These are phyloP conservation scores for Montipora capricornis DNA, from an alignment of 64 coral and sea anemone species.

Conservation along the genomic window DNA sequence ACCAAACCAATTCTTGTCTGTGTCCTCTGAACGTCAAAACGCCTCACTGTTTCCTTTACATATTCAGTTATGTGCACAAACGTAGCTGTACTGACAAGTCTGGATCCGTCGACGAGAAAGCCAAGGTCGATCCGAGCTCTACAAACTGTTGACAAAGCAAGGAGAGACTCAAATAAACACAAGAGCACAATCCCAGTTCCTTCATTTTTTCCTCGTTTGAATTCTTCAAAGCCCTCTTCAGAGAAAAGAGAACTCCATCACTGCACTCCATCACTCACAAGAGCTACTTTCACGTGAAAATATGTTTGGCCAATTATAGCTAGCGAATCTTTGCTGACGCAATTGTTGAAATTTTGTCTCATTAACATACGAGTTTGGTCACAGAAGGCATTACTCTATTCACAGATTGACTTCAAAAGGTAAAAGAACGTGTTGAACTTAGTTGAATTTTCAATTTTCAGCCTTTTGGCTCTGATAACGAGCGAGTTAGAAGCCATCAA, in stretches of 20 bases:
- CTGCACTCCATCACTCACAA: too few species aligned
- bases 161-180: background rate
- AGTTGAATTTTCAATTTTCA: too few species aligned
- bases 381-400: too few species aligned
- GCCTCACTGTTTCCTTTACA: slow-evolving; percentile 50
- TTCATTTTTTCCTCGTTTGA: background rate
- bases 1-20: slow-evolving; percentile 14
- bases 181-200: background rate
- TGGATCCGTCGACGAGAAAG: slow-evolving; percentile 45
- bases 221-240: background rate
- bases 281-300: too few species aligned
- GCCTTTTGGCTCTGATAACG: too few species aligned
- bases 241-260: background rate
- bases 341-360: too few species aligned
- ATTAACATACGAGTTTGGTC: too few species aligned
- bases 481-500: too few species aligned
- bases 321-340: too few species aligned
- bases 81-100: background rate
- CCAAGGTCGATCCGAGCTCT: slow-evolving; percentile 48
- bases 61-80: slow-evolving; percentile 10
- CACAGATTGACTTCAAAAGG: too few species aligned
- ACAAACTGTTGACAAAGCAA: slow-evolving; percentile 4
- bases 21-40: slow-evolving; percentile 27
- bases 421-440: too few species aligned
- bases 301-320: too few species aligned